phyloP scores from a whole-genome alignment of 2,113 vertebrate genomes.

The Atlantisia rogersi region DNA sequence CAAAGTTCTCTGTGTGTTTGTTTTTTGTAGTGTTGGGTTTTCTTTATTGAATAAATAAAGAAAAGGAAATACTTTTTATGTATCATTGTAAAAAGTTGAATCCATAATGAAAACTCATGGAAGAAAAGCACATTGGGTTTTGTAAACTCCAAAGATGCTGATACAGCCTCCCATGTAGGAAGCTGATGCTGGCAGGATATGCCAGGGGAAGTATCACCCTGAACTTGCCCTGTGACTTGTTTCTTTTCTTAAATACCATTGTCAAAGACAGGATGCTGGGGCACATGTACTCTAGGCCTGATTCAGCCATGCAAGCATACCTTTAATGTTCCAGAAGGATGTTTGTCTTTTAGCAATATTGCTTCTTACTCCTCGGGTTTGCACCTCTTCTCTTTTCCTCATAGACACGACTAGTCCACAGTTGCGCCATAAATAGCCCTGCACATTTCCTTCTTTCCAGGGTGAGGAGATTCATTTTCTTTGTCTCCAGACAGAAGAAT shows the following conservation, averaged over 20 bases:
- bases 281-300: neutral
- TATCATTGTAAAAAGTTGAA: neutral
- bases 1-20: neutral
- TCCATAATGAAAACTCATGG: neutral
- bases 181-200: neutral
- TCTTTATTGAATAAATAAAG: neutral
- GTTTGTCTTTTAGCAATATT: neutral
- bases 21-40: too few relatives aligned
- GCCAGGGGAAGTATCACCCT: neutral
- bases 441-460: neutral
- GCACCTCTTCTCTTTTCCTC: neutral
- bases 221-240: neutral
- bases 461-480: neutral
- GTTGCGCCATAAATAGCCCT: neutral
- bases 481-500: neutral
- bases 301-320: neutral
- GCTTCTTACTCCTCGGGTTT: neutral
- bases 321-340: neutral
- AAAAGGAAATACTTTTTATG: neutral
- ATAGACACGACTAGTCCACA: neutral
- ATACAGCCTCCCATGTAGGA: neutral
- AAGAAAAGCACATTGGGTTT: neutral
- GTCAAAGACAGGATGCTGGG: neutral
- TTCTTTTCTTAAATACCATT: neutral
- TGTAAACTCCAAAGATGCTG: neutral